Evolutionary conservation across 2,888 invertebrate species (phyloP), one percentile per base, ranked within the genome.

Genomic region (Lymantria monacha): DNA sequence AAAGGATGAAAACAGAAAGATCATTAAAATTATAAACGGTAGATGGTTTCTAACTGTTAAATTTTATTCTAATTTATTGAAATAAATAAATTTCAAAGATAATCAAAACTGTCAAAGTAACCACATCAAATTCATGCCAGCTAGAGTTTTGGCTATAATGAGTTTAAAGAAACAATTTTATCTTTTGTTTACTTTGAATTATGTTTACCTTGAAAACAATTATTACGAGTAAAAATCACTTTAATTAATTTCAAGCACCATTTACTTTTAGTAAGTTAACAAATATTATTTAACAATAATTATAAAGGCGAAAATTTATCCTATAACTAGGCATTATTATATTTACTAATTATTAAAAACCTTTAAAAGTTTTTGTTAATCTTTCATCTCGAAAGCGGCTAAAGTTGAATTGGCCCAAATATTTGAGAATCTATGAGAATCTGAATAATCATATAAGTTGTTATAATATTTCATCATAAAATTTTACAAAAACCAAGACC

Each of bases 141-240:
- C 44, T 42, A 41, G 46, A 48, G 36, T 41, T 51, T 51, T 37
- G 46, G 45, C 41, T 46, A 14, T 55, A 55, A 48, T 51, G 43
- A 44, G 45, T 51, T 51, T 37, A 31, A 36, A 15, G 45, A 48
- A 51, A 51, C 47, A 54, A 47, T 54, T 49, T 49, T 12, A 9
- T 14, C 37, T 8, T 13, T 48, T 45, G 50, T 50, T 48, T n/a
- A 7, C 13, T 22, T 45, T 41, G 30, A 31, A 7, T 13, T 12
- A 13, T 30, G 36, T 30, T 8, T 42, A 30, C 30, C 1, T 11
- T 13, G 44, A 9, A 31, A 38, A 30, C 14, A 13, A 42, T n/a
- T 40, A 9, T 37, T 33, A 2, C 9, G 33, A 33, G 33, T 33
- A 33, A 10, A 33, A 33, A 10, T 33, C 10, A 33, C 10, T 10